Percentiles rank a stretch among this genome's conserved stretches.
These are phyloP conservation scores for Leptatherina wallacei DNA, from an alignment of 2,797 vertebrate genomes.

Conservation along the genomic window DNA sequence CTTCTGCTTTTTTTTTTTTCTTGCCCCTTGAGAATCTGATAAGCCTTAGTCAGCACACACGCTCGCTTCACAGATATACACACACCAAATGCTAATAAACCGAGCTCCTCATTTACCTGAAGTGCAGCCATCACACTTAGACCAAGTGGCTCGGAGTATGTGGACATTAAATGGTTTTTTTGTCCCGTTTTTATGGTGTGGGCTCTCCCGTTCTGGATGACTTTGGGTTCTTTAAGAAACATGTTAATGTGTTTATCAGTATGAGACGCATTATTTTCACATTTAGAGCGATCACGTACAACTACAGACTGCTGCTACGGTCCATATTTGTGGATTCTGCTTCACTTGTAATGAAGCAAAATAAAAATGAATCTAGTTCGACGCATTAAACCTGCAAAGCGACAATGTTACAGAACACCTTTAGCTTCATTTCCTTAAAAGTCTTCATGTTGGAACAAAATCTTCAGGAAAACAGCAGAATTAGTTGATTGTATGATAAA, in stretches of 20 bases:
- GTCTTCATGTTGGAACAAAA: neutral
- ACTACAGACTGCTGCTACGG: neutral
- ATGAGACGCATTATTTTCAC: neutral
- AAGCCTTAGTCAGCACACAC: constrained; percentile 72
- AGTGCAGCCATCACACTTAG: constrained; percentile 27
- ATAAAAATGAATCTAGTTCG: neutral
- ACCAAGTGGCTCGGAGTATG: neutral
- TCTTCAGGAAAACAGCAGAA: neutral
- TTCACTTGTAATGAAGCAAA: neutral
- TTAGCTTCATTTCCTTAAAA: neutral
- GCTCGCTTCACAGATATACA: constrained; percentile 39
- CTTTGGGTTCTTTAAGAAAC: neutral
- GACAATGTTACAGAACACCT: neutral
- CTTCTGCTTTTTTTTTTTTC: constrained; percentile 44
- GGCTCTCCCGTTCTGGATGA: neutral
- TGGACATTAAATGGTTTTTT: constrained; percentile 14
- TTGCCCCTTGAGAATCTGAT: constrained; percentile 74
- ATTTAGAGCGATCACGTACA: neutral
- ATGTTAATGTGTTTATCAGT: neutral
- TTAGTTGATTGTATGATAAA: neutral
- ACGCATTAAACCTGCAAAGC: neutral
- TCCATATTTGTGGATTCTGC: neutral
- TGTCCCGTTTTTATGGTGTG: neutral
- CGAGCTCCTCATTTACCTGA: constrained; percentile 65
- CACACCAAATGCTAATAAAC: constrained; percentile 66